Conservation (phyloP, 2,888 invertebrate species). For the Eilema griseolum region DNA sequence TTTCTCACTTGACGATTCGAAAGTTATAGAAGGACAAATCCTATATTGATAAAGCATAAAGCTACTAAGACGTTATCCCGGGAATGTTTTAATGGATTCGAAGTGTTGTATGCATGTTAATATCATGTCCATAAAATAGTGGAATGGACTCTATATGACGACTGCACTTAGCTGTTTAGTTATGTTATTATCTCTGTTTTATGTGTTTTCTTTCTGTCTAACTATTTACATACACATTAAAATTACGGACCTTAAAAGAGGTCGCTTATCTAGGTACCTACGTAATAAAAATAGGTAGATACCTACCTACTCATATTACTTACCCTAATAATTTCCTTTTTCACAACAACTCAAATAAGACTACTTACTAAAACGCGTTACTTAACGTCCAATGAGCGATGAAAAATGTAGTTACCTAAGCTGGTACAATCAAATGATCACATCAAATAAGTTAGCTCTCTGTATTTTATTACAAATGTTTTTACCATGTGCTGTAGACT, state of each 20-base stretch:
- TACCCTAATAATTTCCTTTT: neutral
- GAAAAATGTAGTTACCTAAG: neutral
- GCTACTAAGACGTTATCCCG: slow-evolving; percentile 66
- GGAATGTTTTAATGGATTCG: slow-evolving; percentile 80
- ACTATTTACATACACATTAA: slow-evolving; percentile 12
- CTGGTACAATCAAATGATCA: neutral
- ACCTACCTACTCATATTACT: neutral
- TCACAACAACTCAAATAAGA: neutral
- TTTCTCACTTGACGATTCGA: slow-evolving; percentile 58
- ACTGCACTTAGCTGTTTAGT: slow-evolving; percentile 43
- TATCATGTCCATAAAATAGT: slow-evolving; percentile 70
- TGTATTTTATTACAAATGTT: neutral
- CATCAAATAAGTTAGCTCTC: neutral
- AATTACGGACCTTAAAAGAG: neutral
- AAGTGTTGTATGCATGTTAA: slow-evolving; percentile 75
- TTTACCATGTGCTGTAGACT: neutral
- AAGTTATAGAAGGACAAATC: slow-evolving; percentile 68
- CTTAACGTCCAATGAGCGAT: neutral
- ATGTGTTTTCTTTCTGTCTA: slow-evolving; percentile 24
- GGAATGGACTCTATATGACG: slow-evolving; percentile 54
- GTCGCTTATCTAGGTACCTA: neutral
- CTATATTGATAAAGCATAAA: slow-evolving; percentile 65
- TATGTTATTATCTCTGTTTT: slow-evolving; percentile 36
- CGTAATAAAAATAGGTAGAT: too few species aligned
- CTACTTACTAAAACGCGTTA: neutral